These are phyloP conservation scores for Heteropelma amictum DNA, from an alignment of 2,888 invertebrate species.

Conservation along the genomic window DNA sequence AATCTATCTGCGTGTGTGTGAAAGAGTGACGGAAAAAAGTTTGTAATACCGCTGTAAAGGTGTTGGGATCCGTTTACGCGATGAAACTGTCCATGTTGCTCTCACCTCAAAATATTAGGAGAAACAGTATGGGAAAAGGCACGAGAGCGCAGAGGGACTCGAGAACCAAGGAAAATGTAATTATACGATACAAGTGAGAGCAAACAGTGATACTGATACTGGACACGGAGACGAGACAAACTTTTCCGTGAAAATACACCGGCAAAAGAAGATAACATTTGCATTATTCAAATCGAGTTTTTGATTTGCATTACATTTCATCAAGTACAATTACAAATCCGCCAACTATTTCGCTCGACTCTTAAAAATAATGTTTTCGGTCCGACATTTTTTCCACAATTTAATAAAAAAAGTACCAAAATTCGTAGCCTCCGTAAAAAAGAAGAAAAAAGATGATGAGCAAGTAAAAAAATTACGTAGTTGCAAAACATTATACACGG, in stretches of 20 bases:
- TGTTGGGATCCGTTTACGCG: slow-evolving; percentile 42
- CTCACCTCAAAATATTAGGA: slow-evolving; percentile 8
- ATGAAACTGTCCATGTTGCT: not conserved
- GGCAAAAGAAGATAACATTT: not conserved
- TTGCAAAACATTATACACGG: too few species aligned
- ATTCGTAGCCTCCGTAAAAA: too few species aligned
- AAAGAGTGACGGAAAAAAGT: too few species aligned
- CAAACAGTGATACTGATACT: slow-evolving; percentile 8
- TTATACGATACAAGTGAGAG: slow-evolving; percentile 32
- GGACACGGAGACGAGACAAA: slow-evolving; percentile 6
- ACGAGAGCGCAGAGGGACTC: not conserved
- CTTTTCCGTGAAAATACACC: slow-evolving; percentile 7
- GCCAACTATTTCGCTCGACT: not conserved
- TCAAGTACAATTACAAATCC: not conserved
- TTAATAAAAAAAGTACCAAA: too few species aligned
- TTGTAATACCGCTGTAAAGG: slow-evolving; percentile 38
- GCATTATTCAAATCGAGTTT: not conserved
- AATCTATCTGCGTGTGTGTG: too few species aligned
- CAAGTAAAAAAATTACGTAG: too few species aligned
- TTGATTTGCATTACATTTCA: not conserved
- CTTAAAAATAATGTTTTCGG: too few species aligned
- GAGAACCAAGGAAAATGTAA: slow-evolving; percentile 38
- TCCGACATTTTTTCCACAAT: too few species aligned
- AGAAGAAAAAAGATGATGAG: too few species aligned
- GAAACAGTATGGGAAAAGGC: not conserved